These are phyloP conservation scores for Limnothrissa miodon DNA, from an alignment of 2,113 vertebrate species.

Conservation along the genomic window DNA sequence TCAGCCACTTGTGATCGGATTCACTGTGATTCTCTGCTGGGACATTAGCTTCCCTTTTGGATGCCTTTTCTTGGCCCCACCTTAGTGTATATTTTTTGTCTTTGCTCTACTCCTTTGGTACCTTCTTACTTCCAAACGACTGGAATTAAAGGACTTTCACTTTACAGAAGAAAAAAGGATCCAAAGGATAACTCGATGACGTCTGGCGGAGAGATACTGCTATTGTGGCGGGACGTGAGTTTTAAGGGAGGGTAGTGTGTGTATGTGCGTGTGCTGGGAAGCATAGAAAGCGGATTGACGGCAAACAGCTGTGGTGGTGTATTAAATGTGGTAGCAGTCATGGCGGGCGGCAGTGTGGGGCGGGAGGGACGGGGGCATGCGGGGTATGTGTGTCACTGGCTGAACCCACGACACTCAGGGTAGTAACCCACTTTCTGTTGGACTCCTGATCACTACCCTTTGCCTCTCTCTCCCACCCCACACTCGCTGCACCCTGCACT, in stretches of 20 bases:
- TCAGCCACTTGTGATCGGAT: conserved; percentile 54
- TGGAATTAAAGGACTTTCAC: conserved; percentile 58
- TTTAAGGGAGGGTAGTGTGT: conserved; percentile 52
- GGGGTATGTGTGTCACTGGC: conserved; percentile 64
- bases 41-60: conserved; percentile 42
- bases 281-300: conserved; percentile 54
- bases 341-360: conserved; percentile 12
- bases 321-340: conserved; percentile 58
- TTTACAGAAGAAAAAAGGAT: conserved; percentile 39
- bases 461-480: neutral
- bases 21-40: conserved; percentile 48
- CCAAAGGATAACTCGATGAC: conserved; percentile 42
- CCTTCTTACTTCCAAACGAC: conserved; percentile 56
- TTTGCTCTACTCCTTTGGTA: conserved; percentile 22
- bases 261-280: conserved; percentile 36
- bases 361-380: conserved; percentile 44
- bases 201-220: conserved; percentile 42
- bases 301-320: conserved; percentile 65
- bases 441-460: neutral
- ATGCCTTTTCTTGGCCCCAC: conserved; percentile 32
- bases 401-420: conserved; percentile 64
- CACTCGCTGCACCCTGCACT: conserved; percentile 21
- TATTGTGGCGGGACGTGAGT: conserved; percentile 55
- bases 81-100: conserved; percentile 36
- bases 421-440: conserved; percentile 72